These are phyloP conservation scores for Platerodrilus igneus DNA, from an alignment of 2,888 invertebrate genomes.

Conservation along the genomic window DNA sequence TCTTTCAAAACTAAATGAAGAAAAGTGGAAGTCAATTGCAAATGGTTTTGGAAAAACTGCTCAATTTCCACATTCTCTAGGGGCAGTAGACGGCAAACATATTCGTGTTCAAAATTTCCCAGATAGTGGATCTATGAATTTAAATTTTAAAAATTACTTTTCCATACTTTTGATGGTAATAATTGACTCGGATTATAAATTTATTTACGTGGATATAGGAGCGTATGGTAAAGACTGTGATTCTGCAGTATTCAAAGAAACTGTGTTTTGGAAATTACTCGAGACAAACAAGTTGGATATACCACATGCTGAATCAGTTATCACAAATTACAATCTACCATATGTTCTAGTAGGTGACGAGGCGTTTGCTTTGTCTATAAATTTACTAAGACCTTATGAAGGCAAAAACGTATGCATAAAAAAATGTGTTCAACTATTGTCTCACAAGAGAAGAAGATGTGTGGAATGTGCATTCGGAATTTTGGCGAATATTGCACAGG, in stretches of 20 bases:
- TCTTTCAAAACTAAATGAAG: constrained; percentile 24
- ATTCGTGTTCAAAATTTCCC: constrained; percentile 28
- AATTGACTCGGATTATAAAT: constrained; percentile 29
- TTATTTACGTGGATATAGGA: constrained; percentile 26
- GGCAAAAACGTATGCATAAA: too few relatives aligned
- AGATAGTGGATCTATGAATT: constrained; percentile 29
- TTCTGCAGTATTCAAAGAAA: constrained; percentile 25
- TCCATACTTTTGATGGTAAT: constrained; percentile 30
- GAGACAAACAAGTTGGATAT: constrained; percentile 1
- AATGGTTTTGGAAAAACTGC: constrained; percentile 21
- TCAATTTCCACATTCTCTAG: constrained; percentile 27
- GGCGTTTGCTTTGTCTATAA: too few relatives aligned
- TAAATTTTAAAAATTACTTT: constrained; percentile 30
- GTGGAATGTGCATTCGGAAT: too few relatives aligned
- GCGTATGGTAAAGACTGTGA: constrained; percentile 27
- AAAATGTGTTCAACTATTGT: too few relatives aligned
- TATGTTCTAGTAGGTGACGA: constrained; percentile 1
- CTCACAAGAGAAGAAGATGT: too few relatives aligned
- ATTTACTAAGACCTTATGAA: too few relatives aligned
- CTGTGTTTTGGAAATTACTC: constrained; percentile 19
- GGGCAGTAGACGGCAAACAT: constrained; percentile 34
- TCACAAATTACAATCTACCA: background rate
- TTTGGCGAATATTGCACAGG: too few relatives aligned
- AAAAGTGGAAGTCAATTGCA: constrained; percentile 25
- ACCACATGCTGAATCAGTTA: too few relatives aligned